Evolutionary conservation across 2,888 invertebrate species (phyloP).

Genomic region (Drosophila multiciliata): DNA sequence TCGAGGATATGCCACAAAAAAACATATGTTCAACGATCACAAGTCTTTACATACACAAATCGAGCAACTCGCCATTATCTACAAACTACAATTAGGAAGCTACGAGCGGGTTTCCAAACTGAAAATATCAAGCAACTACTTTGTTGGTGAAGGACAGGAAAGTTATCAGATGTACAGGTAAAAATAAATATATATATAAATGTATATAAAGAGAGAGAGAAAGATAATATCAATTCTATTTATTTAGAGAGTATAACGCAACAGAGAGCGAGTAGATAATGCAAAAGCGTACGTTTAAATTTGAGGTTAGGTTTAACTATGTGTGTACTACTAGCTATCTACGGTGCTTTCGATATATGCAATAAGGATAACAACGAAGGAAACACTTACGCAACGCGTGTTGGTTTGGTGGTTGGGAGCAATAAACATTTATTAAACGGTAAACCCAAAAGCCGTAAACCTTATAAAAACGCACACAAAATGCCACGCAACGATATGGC

Average conservation of each 20-base stretch:
- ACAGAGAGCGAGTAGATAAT: conserved; percentile 28
- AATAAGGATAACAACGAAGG: conserved; percentile 57
- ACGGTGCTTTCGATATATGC: conserved; percentile 41
- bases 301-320: conserved; percentile 17
- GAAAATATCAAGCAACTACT: conserved; percentile 51
- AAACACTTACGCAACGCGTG: conserved; percentile 72
- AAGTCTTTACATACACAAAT: conserved; percentile 11
- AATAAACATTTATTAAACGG: conserved; percentile 65
- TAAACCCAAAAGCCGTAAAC: conserved; percentile 64
- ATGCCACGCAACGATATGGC: conserved; percentile 58
- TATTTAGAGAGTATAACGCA: conserved; percentile 25
- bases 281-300: conserved; percentile 50
- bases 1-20: conserved; percentile 53
- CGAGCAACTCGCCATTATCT: conserved; percentile 10
- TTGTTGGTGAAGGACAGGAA: conserved; percentile 2
- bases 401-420: conserved; percentile 37
- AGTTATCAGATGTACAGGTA: conserved; percentile 1
- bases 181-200: background rate
- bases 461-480: conserved; percentile 43
- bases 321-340: conserved; percentile 20
- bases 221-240: background rate
- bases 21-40: conserved; percentile 52
- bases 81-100: conserved; percentile 35
- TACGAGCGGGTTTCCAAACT: conserved; percentile 39
- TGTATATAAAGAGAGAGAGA: conserved; percentile 5